Base-by-base conservation (phyloP, 1,140 invertebrate species). In the Bombyx mori region DNA sequence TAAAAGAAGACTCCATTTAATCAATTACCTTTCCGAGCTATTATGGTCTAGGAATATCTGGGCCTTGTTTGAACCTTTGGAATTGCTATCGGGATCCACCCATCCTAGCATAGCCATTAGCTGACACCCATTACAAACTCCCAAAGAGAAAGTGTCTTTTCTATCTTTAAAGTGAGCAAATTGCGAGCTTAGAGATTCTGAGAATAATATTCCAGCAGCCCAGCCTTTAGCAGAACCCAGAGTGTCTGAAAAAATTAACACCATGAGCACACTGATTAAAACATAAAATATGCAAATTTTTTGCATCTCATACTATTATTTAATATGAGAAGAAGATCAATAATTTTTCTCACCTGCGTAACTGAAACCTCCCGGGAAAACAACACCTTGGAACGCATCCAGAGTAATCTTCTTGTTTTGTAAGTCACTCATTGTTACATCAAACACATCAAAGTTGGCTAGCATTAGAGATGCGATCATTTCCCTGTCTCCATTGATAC, bases 91-190 rank as follows among this genome's bases (percentile, higher is more conserved):
- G 3, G 75, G 79, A 53, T 92, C 92, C 44, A 96, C 86, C 93
- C 94, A 96, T 6, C 94, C 94, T 26, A 97, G 89, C 6, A 98
- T 82, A 42, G 93, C 94, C 95, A 99, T 96, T 47, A 99, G 81
- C 75, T 99, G 98, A 75, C 98, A 99, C 1, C 98, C 98, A 88
- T 99, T 99, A 77, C 98, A 99, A 8, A 99, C 95, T 47, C 98
- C 98, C 50, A 99, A 90, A 63, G 97, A 98, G 78, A 99, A 99
- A 0, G 96, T 98, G 75, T 98, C 93, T 3, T 87, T 65, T 22
- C 96, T 90, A 7, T 79, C 71, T 47, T 90, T 89, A 86, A 98
- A 98, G 57, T 89, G 82, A 43, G 91, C 79, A 50, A 99, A 93
- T 72, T 97, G 95, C 6, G 84, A 72, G 57, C 83, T 82, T 2